A percentile compares a stretch with the other conserved stretches of the same genome.
phyloP scores from a whole-genome alignment of 1,140 invertebrate species.

The Gonatopus flavifemur region DNA sequence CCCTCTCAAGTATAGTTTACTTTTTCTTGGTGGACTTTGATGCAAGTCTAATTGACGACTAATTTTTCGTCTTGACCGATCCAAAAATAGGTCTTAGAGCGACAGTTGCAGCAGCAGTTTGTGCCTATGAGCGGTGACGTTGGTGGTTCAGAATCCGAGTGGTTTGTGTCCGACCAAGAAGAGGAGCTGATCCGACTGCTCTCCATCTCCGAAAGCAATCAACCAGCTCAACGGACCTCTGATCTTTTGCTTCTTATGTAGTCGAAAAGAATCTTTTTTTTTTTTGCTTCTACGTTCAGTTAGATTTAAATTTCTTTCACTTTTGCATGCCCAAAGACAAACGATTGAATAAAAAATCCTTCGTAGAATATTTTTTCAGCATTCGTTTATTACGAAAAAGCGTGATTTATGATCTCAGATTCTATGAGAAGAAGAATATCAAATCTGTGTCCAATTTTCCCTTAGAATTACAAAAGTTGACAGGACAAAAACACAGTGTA shows the following conservation, averaged over 20 bases:
- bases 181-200: constrained; percentile 75
- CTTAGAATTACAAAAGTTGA: no score
- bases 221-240: constrained; percentile 47
- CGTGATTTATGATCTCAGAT: no score
- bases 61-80: constrained; percentile 49
- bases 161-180: constrained; percentile 79
- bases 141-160: constrained; percentile 71
- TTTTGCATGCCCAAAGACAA: no score
- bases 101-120: constrained; percentile 51
- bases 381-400: no score
- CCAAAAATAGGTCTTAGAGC: constrained; percentile 52
- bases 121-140: constrained; percentile 49
- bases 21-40: constrained; percentile 53
- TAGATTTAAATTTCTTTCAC: neutral
- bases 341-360: no score
- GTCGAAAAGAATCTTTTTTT: constrained; percentile 14
- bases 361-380: constrained; percentile 5
- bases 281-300: neutral
- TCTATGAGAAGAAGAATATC: no score
- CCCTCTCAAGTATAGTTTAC: no score
- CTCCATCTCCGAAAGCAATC: constrained; percentile 49
- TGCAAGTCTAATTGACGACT: constrained; percentile 46
- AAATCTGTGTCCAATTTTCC: no score
- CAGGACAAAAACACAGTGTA: no score
- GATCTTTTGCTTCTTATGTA: constrained; percentile 55